A percentile compares a stretch with the other conserved stretches of the same genome.
These are phyloP conservation scores for Metalampra italica DNA, from an alignment of 2,888 invertebrate genomes.

Conservation along the genomic window DNA sequence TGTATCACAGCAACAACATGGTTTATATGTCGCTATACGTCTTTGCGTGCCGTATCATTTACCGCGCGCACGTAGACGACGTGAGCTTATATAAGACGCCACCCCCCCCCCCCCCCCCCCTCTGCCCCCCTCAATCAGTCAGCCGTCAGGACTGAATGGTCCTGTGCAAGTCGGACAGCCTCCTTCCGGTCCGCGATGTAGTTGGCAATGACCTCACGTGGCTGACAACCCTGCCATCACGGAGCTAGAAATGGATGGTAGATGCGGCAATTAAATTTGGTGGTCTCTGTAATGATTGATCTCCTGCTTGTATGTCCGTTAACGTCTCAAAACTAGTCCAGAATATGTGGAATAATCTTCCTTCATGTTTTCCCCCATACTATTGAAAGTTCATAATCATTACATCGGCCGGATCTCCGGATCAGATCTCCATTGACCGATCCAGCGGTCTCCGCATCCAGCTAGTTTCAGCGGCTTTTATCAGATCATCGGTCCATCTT, in stretches of 20 bases:
- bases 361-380: no score
- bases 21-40: background rate
- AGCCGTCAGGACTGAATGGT: conserved; percentile 18
- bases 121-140: conserved; percentile 23
- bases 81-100: conserved; percentile 21
- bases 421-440: no score
- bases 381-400: no score
- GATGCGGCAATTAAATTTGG: background rate
- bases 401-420: no score
- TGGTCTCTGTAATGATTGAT: no score
- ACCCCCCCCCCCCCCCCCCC: conserved; percentile 7
- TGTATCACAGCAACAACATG: no score
- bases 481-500: no score
- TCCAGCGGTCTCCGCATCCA: no score
- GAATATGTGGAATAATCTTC: no score
- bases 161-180: conserved; percentile 19
- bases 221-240: conserved; percentile 21
- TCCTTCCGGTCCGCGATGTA: conserved; percentile 33
- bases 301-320: no score
- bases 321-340: no score
- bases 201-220: conserved; percentile 37
- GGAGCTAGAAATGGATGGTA: conserved; percentile 6
- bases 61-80: conserved; percentile 14
- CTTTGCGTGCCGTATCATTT: conserved; percentile 13
- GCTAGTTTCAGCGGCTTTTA: no score